Evolutionary conservation across 2,113 vertebrate genomes (phyloP).

Genomic region (Clinocottus analis): DNA sequence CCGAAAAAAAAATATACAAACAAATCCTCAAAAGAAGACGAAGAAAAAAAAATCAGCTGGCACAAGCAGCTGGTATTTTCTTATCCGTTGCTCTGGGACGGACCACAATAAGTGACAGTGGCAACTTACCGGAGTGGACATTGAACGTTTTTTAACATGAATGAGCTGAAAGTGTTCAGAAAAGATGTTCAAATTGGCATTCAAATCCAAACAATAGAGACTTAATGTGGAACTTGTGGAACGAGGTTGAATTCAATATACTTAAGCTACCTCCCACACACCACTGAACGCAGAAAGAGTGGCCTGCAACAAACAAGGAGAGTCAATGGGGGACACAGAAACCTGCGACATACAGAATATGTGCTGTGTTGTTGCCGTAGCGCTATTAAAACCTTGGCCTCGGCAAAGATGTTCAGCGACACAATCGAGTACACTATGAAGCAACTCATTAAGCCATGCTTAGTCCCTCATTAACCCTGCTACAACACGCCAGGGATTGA

Average conservation of each 20-base stretch:
- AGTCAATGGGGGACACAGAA: constrained; percentile 13
- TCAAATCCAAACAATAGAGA: neutral
- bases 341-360: constrained; percentile 14
- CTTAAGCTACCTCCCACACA: neutral
- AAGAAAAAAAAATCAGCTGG: constrained; percentile 28
- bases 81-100: constrained; percentile 3
- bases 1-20: constrained; percentile 39
- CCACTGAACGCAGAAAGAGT: neutral
- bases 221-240: neutral
- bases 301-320: neutral
- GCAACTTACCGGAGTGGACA: constrained; percentile 6
- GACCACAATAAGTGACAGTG: constrained; percentile 11
- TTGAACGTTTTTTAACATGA: neutral
- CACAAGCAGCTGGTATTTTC: constrained; percentile 6
- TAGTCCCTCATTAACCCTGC: constrained; percentile 47
- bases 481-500: constrained; percentile 49
- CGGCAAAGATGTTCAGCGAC: constrained; percentile 25
- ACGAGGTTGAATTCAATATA: neutral
- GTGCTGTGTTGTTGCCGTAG: constrained; percentile 1
- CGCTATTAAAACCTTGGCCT: constrained; percentile 38
- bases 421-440: constrained; percentile 33
- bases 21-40: neutral
- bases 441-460: constrained; percentile 38
- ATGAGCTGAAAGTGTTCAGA: neutral
- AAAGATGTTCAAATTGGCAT: neutral